phyloP scores from a whole-genome alignment of 2,888 invertebrate species.

The Andricus quercusramuli region DNA sequence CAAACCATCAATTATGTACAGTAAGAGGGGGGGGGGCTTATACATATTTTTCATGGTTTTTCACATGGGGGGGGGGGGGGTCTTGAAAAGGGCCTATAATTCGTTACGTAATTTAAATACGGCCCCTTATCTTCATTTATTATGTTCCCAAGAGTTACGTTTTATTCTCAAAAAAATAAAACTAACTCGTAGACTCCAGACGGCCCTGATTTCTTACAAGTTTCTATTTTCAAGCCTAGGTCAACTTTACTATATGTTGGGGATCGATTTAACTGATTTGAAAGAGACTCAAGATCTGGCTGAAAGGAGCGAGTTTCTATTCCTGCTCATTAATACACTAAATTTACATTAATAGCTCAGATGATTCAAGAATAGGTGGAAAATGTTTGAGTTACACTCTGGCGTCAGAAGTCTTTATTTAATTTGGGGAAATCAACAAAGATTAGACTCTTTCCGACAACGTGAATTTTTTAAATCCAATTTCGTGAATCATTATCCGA shows the following conservation, averaged over 20 bases:
- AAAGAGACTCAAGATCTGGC: conserved; percentile 6
- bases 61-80: too few species aligned
- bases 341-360: not conserved
- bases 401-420: conserved; percentile 33
- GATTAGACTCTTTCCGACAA: not conserved
- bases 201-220: not conserved
- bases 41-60: too few species aligned
- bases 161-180: not conserved
- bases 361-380: too few species aligned
- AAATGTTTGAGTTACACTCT: not conserved
- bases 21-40: too few species aligned
- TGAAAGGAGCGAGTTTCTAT: not conserved
- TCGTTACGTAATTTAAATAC: not conserved
- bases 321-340: not conserved
- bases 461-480: not conserved
- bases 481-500: not conserved
- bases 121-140: not conserved
- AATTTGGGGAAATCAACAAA: conserved; percentile 18
- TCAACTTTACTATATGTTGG: conserved; percentile 19
- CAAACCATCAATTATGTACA: too few species aligned
- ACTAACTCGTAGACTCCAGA: not conserved
- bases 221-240: conserved; percentile 27
- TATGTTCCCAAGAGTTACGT: not conserved
- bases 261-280: not conserved
- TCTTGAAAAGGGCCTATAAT: too few species aligned